Evolutionary conservation across 92 coral and sea anemone genomes (phyloP), one percentile per base, ranked within the genome.

Genomic region (Umimayanthus chanpuru): DNA sequence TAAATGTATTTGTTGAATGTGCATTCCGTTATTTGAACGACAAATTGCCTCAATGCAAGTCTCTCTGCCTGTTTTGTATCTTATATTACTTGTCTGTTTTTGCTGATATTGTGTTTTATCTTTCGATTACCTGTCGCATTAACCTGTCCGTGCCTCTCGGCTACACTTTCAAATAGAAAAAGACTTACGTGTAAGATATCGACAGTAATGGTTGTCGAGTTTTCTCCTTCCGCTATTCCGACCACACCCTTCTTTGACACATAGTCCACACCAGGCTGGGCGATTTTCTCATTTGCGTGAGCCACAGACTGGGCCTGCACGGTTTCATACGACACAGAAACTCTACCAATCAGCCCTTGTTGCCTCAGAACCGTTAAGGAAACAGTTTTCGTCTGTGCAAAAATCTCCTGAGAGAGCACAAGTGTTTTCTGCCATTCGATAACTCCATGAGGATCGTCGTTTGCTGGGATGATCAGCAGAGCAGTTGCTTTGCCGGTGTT

Each of bases 361-460:
- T 26, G 92, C 68, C 99, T 92, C 87, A 78, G 73, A 53, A 97
- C 86, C 85, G 87, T 88, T 73, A 97, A 66, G 44, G 92, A 81
- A 23, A 95, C 66, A 36, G 96, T 92, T 44, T 88, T 91, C 85
- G 91, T 95, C 55, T 81, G 93, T 23, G 93, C 87, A 23, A 86
- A 86, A 23, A 85, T 85, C 81, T 94, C 96, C 82, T 97, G 99
- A 14, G 99, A 94, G 6, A 97, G 90, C 41, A 89, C 86, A 14
- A 93, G 87, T 18, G 95, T 85, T 39, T 86, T 77, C 25, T 71
- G 85, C 99, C 99, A 97, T 43, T 92, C 86, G 89, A 97, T 83
- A 21, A 97, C 89, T 16, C 99, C 99, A 81, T 97, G 93, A 10
- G 98, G 99, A 10, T 97, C 99, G 43, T 95, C 99, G 88, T 97